Percentiles rank a stretch among this genome's conserved stretches.
Conservation (phyloP, 2,797 vertebrate species). For the Diglossa cyanea region DNA sequence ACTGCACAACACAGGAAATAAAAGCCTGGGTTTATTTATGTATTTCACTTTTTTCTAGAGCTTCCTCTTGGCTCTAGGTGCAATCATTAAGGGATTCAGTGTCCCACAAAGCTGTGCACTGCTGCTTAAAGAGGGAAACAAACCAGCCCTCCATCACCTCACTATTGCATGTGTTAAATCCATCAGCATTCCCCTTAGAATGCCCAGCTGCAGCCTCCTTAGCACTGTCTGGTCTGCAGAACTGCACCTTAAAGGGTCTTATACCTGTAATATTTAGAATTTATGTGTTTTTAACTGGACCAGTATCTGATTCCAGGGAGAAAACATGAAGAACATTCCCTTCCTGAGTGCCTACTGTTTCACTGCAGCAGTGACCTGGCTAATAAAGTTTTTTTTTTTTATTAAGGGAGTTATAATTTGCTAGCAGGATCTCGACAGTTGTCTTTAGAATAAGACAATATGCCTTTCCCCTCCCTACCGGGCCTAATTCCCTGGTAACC, state of each 20-base stretch:
- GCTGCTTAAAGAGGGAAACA: background rate
- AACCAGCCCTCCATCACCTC: background rate
- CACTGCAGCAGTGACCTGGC: background rate
- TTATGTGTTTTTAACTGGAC: background rate
- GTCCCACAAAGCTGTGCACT: background rate
- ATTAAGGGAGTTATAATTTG: slow-evolving; percentile 67
- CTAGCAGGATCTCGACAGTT: slow-evolving; percentile 53
- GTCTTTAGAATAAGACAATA: slow-evolving; percentile 70
- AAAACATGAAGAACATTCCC: background rate
- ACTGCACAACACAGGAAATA: background rate
- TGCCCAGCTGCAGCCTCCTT: background rate
- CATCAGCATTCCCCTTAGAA: background rate
- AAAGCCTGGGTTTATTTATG: background rate
- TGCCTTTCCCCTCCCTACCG: slow-evolving; percentile 59
- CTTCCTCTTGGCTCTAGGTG: background rate
- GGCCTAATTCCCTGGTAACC: slow-evolving; percentile 77
- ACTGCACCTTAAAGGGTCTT: background rate
- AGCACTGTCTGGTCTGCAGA: background rate
- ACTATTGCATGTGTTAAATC: background rate
- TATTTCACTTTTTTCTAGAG: background rate
- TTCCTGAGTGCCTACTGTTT: background rate
- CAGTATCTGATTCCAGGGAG: background rate
- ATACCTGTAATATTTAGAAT: background rate
- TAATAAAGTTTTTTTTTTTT: slow-evolving; percentile 71
- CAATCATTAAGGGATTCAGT: background rate